Evolutionary conservation across 2,113 vertebrate species (phyloP).

Genomic region (Callipepla squamata): DNA sequence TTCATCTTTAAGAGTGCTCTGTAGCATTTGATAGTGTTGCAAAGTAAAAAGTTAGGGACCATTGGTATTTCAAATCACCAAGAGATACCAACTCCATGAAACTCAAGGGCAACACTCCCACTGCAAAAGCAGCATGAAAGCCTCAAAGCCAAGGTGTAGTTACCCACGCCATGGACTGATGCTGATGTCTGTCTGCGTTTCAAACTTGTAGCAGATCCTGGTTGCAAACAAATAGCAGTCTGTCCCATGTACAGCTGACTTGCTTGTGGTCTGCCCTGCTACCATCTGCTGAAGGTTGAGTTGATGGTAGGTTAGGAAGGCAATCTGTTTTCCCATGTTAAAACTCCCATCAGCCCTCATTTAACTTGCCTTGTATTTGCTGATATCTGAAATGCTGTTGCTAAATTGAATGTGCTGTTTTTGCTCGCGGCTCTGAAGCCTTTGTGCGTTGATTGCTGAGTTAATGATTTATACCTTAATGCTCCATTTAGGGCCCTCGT

Average conservation of each 20-base stretch:
- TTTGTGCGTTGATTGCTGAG: not conserved
- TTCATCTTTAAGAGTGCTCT: not conserved
- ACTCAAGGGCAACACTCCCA: not conserved
- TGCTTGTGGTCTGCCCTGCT: not conserved
- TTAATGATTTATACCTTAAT: constrained; percentile 46
- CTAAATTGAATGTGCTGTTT: not conserved
- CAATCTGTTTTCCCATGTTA: not conserved
- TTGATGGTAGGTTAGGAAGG: accelerated
- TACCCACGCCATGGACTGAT: not conserved
- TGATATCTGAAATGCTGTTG: not conserved
- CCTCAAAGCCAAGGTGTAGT: not conserved
- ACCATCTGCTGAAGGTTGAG: not conserved
- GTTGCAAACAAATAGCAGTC: not conserved
- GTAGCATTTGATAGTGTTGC: not conserved
- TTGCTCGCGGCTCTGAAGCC: not conserved
- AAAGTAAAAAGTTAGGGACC: not conserved
- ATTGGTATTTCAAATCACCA: not conserved
- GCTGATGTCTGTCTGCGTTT: not conserved
- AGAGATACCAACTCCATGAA: not conserved
- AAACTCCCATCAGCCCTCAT: not conserved
- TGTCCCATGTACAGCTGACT: not conserved
- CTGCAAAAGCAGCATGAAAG: not conserved
- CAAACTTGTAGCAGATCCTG: not conserved
- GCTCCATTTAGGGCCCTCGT: constrained; percentile 85
- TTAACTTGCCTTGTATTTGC: not conserved